Base-by-base conservation (phyloP, 2,888 invertebrate species). In the Ommatoiulus sabulosus region DNA sequence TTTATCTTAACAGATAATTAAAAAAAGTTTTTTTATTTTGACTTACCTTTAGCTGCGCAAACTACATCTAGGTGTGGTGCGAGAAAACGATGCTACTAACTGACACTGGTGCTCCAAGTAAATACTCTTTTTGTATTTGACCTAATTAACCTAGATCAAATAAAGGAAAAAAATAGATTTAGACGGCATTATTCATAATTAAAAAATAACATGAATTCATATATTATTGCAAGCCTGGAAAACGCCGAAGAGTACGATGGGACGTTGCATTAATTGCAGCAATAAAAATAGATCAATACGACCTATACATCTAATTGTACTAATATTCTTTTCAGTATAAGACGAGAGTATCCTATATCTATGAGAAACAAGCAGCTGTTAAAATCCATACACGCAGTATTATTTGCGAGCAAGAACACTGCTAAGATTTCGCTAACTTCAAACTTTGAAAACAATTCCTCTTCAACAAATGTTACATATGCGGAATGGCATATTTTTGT, bases 201-300 rank as follows among this genome's bases (percentile, higher is more conserved):
- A 10, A 72, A 72, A 72, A 8, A 72, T 10, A 72, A 24, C 72
- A 24, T 72, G 10, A 3, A 20, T 20, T 63, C n/a, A 20, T 63
- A 46, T 46, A 46, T 46, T 7, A 12, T 63, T 72, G 7, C 24
- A 24, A 8, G 7, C n/a, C 24, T 24, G 10, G n/a, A 72, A 72
- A 63, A 17, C 57, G 8, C 6, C 63, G n/a, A 48, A 48, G 63
- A 63, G 80, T 12, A 12, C 80, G 35, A 3, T 24, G 35, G 17
- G n/a, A 52, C 15, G 52, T 10, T 72, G 72, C 20, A 72, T 72
- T 72, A 72, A 24, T 72, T 20, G 10, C 0, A 6, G 20, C 6
- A 72, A 72, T 72, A 72, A 72, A 35, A 80, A 80, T 35, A 80
- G 35, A 80, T 80, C 80, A 80, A 80, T 80, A 80, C 12, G 80